A percentile compares a stretch with the other conserved stretches of the same genome.
These are phyloP conservation scores for Lycocorax pyrrhopterus DNA, from an alignment of 2,113 vertebrate genomes.

Conservation along the genomic window DNA sequence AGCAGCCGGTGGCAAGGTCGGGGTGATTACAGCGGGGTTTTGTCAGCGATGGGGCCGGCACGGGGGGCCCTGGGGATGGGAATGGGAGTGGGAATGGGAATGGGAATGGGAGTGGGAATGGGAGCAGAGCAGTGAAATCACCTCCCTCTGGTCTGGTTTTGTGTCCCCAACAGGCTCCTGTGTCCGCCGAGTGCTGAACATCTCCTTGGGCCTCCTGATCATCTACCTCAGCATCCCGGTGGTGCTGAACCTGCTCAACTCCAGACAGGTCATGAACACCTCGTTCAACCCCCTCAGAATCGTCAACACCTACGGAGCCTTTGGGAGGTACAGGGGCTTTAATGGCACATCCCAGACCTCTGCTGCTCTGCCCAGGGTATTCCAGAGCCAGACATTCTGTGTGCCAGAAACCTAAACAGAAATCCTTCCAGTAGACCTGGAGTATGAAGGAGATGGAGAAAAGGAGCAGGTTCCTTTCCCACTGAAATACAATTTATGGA, in stretches of 20 bases:
- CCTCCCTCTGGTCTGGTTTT: background rate
- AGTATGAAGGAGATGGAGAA: background rate
- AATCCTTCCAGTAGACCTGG: background rate
- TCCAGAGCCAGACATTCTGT: background rate
- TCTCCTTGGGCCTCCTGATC: slow-evolving; percentile 82
- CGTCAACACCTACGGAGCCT: slow-evolving; percentile 96
- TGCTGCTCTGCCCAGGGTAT: background rate
- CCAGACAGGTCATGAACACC: slow-evolving; percentile 91
- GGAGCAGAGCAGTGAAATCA: background rate
- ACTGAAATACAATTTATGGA: background rate
- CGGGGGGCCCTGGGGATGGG: background rate
- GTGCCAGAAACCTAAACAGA: background rate
- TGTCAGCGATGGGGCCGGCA: background rate
- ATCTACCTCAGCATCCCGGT: slow-evolving; percentile 88
- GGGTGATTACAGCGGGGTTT: background rate
- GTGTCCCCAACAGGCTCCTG: slow-evolving; percentile 41
- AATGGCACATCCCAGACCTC: fast-evolving
- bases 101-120: fast-evolving
- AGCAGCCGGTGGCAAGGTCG: background rate
- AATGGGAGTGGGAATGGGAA: fast-evolving
- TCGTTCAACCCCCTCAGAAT: slow-evolving; percentile 90
- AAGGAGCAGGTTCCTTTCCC: background rate
- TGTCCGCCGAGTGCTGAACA: slow-evolving; percentile 75
- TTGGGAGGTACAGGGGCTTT: slow-evolving; percentile 80
- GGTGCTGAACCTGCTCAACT: slow-evolving; percentile 85